Percentiles rank a stretch among this genome's conserved stretches.
Conservation (phyloP, 2,113 vertebrate genomes). For the Rhynchopsitta pachyrhyncha region DNA sequence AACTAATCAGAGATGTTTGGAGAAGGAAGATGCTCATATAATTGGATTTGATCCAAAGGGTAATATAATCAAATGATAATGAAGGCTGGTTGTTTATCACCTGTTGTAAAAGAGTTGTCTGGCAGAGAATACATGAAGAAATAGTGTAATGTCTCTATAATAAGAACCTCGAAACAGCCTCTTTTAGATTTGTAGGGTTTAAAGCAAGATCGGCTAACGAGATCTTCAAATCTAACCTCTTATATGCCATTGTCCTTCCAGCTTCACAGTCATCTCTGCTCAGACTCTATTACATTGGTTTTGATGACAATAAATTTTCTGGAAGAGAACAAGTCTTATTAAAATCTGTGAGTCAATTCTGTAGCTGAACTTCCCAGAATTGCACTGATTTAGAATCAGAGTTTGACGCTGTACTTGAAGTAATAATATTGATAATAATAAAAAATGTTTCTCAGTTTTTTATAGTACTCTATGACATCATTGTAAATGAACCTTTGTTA, state of each 20-base stretch:
- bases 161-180: not conserved
- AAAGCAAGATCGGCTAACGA: not conserved
- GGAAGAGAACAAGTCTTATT: not conserved
- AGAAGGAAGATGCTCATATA: not conserved
- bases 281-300: not conserved
- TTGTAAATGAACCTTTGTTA: not conserved
- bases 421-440: not conserved
- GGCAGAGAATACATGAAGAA: not conserved
- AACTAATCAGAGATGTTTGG: slow-evolving; percentile 11
- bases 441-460: not conserved
- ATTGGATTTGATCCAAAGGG: not conserved
- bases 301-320: not conserved
- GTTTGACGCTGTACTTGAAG: not conserved
- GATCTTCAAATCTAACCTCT: not conserved
- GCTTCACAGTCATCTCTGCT: not conserved
- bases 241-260: not conserved
- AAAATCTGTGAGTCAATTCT: not conserved
- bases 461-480: not conserved
- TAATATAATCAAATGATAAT: slow-evolving; percentile 6
- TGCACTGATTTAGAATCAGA: not conserved
- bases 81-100: not conserved
- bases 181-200: not conserved
- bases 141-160: not conserved
- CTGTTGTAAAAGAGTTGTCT: not conserved
- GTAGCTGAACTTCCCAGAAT: not conserved